phyloP scores from a whole-genome alignment of 2,113 vertebrate species.

The Microcebus ravelobensis region DNA sequence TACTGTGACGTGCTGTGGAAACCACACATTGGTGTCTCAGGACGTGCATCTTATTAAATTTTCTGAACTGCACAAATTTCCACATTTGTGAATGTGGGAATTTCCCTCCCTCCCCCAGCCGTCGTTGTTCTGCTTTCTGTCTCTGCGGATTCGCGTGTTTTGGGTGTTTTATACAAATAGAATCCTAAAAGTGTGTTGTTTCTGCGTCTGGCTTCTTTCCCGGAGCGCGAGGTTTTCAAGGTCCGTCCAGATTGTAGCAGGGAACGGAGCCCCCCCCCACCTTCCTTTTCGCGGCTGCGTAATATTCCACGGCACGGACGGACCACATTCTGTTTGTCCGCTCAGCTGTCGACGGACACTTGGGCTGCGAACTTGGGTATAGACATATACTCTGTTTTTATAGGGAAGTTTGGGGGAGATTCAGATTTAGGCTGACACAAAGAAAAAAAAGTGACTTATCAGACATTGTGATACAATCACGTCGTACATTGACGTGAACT shows the following conservation, averaged over 20 bases:
- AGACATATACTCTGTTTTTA: background rate
- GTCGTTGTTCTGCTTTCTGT: background rate
- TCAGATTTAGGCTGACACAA: background rate
- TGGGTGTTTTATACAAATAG: background rate
- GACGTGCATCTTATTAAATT: no score
- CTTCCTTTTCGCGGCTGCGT: no score
- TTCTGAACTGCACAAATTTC: no score
- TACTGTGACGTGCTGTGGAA: no score
- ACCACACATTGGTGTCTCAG: no score
- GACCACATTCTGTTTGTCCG: no score
- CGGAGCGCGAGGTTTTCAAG: no score
- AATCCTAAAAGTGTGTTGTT: accelerated
- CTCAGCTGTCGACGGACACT: background rate
- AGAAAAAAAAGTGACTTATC: accelerated
- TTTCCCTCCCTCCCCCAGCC: background rate
- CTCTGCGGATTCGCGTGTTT: background rate
- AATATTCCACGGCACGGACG: accelerated
- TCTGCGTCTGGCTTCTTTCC: background rate
- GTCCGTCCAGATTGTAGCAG: accelerated
- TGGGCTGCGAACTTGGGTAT: no score
- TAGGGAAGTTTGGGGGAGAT: background rate
- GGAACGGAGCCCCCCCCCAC: background rate
- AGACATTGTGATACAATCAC: no score
- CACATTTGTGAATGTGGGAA: no score
- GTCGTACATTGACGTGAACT: background rate